Conservation (phyloP, 2,888 invertebrate species). For the Aspidapion aeneum region DNA sequence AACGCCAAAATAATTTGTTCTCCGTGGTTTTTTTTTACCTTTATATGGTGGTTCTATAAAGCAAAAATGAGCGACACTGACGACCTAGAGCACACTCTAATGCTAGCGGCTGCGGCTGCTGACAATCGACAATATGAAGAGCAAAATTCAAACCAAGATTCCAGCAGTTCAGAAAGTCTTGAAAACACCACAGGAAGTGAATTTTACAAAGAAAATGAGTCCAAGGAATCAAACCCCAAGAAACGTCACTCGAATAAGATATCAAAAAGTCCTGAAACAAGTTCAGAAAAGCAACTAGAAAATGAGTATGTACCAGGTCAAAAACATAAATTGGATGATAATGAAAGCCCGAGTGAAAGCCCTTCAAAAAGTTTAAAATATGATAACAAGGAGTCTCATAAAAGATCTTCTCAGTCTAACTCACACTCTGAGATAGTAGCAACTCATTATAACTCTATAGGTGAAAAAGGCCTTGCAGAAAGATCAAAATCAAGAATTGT, state of each 20-base stretch:
- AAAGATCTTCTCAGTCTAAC: slow-evolving; percentile 43
- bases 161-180: slow-evolving; percentile 12
- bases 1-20: too few relatives aligned
- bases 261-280: slow-evolving; percentile 11
- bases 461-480: slow-evolving; percentile 76
- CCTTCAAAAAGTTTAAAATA: slow-evolving; percentile 14
- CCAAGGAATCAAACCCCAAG: neutral
- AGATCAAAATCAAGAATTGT: slow-evolving; percentile 88
- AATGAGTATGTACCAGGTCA: neutral
- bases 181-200: slow-evolving; percentile 22
- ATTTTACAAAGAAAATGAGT: neutral
- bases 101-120: slow-evolving; percentile 44
- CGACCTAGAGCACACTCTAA: slow-evolving; percentile 42
- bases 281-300: neutral
- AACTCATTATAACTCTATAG: slow-evolving; percentile 88
- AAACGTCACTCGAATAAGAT: neutral
- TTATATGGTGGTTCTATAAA: neutral
- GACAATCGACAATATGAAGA: slow-evolving; percentile 40
- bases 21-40: neutral
- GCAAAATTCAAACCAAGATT: slow-evolving; percentile 13
- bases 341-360: neutral
- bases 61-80: slow-evolving; percentile 25
- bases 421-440: slow-evolving; percentile 68
- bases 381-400: slow-evolving; percentile 22
- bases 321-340: neutral